phyloP scores from a whole-genome alignment of 2,888 invertebrate species.

The Cosmia trapezina region DNA sequence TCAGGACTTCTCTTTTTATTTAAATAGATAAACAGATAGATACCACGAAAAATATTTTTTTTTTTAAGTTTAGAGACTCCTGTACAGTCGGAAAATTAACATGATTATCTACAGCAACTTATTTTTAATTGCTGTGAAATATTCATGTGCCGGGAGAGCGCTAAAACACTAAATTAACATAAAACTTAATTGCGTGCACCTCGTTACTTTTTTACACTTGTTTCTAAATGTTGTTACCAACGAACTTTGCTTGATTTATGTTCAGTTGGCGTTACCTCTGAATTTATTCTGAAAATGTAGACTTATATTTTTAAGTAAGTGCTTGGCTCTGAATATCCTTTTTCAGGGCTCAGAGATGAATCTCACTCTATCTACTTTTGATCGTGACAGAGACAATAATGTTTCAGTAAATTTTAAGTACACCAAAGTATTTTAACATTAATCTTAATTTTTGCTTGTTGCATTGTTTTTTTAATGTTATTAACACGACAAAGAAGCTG shows the following conservation, averaged over 20 bases:
- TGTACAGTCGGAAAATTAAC: slow-evolving; percentile 8
- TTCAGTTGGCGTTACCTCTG: slow-evolving; percentile 11
- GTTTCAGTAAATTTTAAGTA: slow-evolving; percentile 39
- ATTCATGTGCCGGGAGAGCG: slow-evolving; percentile 35
- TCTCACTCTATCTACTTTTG: slow-evolving; percentile 56
- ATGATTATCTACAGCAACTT: slow-evolving; percentile 37
- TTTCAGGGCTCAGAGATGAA: slow-evolving; percentile 45
- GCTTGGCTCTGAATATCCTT: slow-evolving; percentile 45
- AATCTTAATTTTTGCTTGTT: slow-evolving; percentile 35
- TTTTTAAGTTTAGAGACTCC: background rate
- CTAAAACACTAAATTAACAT: slow-evolving; percentile 53
- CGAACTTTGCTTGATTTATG: slow-evolving; percentile 55
- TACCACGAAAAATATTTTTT: too few relatives aligned
- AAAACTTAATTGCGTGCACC: slow-evolving; percentile 59
- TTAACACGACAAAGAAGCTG: slow-evolving; percentile 41
- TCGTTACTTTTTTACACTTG: slow-evolving; percentile 49
- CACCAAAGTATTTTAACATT: slow-evolving; percentile 28
- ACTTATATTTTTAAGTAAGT: slow-evolving; percentile 52
- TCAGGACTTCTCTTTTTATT: too few relatives aligned
- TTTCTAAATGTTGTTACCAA: slow-evolving; percentile 42
- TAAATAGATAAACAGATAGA: too few relatives aligned
- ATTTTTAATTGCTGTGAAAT: slow-evolving; percentile 54
- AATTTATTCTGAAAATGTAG: slow-evolving; percentile 45
- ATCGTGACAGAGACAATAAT: slow-evolving; percentile 58
- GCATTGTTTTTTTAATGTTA: slow-evolving; percentile 44